A percentile compares a stretch with the other conserved stretches of the same genome.
Evolutionary conservation across 2,888 invertebrate species (phyloP).

Genomic region (Drosophila peninsularis): DNA sequence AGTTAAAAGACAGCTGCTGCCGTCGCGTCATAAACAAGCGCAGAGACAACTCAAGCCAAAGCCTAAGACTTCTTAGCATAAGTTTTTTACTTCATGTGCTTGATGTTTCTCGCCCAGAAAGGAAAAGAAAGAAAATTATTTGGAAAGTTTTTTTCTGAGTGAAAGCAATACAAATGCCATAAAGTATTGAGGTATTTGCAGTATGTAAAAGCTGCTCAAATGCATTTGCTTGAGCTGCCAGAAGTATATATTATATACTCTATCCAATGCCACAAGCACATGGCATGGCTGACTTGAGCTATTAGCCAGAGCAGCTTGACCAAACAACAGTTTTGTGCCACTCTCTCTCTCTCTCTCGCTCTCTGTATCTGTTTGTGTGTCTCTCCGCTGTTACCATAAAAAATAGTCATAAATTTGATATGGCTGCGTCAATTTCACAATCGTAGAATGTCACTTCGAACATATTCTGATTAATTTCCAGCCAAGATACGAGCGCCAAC

Average conservation of each 20-base stretch:
- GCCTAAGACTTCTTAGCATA: conserved; percentile 34
- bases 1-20: conserved; percentile 59
- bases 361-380: conserved; percentile 4
- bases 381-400: conserved; percentile 35
- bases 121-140: conserved; percentile 57
- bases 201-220: conserved; percentile 9
- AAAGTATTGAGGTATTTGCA: conserved; percentile 16
- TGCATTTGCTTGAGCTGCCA: conserved; percentile 31
- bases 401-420: conserved; percentile 67
- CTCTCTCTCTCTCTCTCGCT: neutral
- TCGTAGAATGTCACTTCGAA: conserved; percentile 70
- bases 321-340: conserved; percentile 27
- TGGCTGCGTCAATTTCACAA: conserved; percentile 72
- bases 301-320: conserved; percentile 14
- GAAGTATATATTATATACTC: neutral
- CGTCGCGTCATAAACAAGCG: conserved; percentile 58
- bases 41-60: conserved; percentile 17
- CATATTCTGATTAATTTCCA: conserved; percentile 73
- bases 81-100: conserved; percentile 34
- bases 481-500: conserved; percentile 58
- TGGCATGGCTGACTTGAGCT: neutral
- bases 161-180: conserved; percentile 34
- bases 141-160: conserved; percentile 68
- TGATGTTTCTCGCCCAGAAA: conserved; percentile 8
- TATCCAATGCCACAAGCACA: neutral